Evolutionary conservation across 2,888 invertebrate species (phyloP).

Genomic region (Patella depressa): DNA sequence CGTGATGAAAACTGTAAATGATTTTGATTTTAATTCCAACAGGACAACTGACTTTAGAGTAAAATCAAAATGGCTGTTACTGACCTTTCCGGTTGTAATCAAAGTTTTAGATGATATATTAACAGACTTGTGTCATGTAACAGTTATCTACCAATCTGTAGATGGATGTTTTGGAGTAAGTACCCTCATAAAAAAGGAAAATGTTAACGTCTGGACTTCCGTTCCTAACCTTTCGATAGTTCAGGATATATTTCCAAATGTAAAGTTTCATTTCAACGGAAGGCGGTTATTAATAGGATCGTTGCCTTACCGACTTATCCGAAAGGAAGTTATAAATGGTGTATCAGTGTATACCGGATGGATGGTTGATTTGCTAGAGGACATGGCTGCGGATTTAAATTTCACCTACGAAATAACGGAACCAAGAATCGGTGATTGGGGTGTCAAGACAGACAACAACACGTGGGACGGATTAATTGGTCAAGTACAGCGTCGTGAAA

Average conservation of each 20-base stretch:
- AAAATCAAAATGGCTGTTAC: constrained; percentile 13
- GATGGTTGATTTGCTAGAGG: constrained; percentile 8
- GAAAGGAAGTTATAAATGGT: background rate
- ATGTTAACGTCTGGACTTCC: background rate
- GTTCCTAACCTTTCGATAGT: background rate
- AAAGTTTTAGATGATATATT: background rate
- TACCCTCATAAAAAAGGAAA: background rate
- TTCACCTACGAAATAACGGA: constrained; percentile 19
- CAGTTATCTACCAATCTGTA: background rate
- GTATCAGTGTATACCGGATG: constrained; percentile 11
- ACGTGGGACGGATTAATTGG: background rate
- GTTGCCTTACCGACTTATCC: background rate
- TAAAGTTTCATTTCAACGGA: constrained; percentile 17
- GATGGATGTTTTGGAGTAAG: background rate
- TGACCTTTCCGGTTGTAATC: background rate
- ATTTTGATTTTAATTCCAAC: constrained; percentile 11
- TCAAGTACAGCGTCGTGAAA: background rate
- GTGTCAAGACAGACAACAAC: background rate
- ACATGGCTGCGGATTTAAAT: constrained; percentile 6
- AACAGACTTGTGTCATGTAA: background rate
- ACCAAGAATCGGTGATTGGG: constrained; percentile 13
- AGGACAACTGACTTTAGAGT: constrained; percentile 14
- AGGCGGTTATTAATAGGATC: background rate
- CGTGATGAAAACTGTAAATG: background rate
- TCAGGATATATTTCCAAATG: constrained; percentile 13